These are phyloP conservation scores for Deilephila porcellus DNA, from an alignment of 2,888 invertebrate genomes.

Conservation along the genomic window DNA sequence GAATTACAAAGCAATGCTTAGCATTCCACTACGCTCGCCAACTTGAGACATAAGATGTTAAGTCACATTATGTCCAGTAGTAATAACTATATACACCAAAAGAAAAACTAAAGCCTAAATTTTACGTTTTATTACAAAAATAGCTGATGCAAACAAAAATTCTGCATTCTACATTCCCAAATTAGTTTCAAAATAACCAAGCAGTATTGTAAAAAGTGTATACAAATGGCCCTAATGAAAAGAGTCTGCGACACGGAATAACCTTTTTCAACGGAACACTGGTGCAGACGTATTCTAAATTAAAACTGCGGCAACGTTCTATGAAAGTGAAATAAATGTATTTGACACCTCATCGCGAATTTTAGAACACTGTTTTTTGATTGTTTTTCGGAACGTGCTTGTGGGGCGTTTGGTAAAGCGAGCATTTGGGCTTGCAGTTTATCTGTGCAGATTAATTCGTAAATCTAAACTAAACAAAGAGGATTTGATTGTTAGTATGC, in stretches of 20 bases:
- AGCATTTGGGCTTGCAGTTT: too few species aligned
- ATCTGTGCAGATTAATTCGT: too few species aligned
- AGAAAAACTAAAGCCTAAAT: background rate
- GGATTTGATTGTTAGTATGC: too few species aligned
- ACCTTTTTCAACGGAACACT: constrained; percentile 16
- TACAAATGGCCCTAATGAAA: constrained; percentile 4
- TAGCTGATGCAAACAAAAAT: background rate
- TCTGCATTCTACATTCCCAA: background rate
- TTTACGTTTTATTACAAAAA: background rate
- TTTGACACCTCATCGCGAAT: background rate
- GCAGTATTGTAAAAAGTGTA: background rate
- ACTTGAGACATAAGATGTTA: too few species aligned
- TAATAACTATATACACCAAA: too few species aligned
- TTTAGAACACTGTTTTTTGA: background rate
- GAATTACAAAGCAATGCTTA: too few species aligned
- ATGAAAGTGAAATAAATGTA: background rate
- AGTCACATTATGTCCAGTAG: too few species aligned
- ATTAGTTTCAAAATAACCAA: constrained; percentile 9
- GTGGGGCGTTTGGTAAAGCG: too few species aligned
- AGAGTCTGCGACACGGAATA: background rate
- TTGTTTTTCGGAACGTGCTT: background rate
- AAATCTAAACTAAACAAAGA: too few species aligned
- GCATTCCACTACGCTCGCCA: too few species aligned
- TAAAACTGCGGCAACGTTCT: background rate
- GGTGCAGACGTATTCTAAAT: constrained; percentile 8